A percentile compares a stretch with the other conserved stretches of the same genome.
These are phyloP conservation scores for Spialia ferax DNA, from an alignment of 2,888 invertebrate genomes.

Conservation along the genomic window DNA sequence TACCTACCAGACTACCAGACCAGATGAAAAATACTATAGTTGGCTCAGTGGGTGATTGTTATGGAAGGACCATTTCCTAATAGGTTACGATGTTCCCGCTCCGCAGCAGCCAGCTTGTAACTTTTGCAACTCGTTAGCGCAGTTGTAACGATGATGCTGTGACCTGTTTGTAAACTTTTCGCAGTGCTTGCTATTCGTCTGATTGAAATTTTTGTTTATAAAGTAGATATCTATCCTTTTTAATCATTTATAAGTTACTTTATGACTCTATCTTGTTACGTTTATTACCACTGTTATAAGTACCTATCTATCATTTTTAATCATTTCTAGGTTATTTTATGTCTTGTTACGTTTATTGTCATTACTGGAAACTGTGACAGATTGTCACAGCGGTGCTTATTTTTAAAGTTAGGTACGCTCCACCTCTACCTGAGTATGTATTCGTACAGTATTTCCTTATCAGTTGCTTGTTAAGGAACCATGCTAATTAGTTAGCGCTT, in stretches of 20 bases:
- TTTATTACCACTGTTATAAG: too few relatives aligned
- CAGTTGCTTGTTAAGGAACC: neutral
- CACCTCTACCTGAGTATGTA: too few relatives aligned
- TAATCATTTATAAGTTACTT: constrained; percentile 1
- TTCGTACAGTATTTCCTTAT: neutral
- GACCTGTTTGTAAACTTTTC: constrained; percentile 26
- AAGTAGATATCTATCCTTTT: neutral
- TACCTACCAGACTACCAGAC: too few relatives aligned
- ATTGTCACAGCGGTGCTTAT: neutral
- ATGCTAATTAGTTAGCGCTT: neutral
- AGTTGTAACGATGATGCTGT: constrained; percentile 24
- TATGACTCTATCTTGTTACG: too few relatives aligned
- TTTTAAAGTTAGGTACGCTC: neutral
- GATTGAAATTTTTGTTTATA: constrained; percentile 17
- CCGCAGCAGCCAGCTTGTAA: constrained; percentile 20
- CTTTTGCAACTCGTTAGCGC: constrained; percentile 31
- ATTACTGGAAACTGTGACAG: neutral
- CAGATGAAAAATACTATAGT: constrained; percentile 8
- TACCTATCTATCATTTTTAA: too few relatives aligned
- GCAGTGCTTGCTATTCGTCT: constrained; percentile 1
- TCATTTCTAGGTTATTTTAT: too few relatives aligned
- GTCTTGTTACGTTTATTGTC: neutral
- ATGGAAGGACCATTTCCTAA: constrained; percentile 13
- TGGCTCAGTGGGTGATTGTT: constrained; percentile 5
- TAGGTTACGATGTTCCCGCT: neutral